These are phyloP conservation scores for Formica exsecta DNA, from an alignment of 1,140 invertebrate species.

Conservation along the genomic window DNA sequence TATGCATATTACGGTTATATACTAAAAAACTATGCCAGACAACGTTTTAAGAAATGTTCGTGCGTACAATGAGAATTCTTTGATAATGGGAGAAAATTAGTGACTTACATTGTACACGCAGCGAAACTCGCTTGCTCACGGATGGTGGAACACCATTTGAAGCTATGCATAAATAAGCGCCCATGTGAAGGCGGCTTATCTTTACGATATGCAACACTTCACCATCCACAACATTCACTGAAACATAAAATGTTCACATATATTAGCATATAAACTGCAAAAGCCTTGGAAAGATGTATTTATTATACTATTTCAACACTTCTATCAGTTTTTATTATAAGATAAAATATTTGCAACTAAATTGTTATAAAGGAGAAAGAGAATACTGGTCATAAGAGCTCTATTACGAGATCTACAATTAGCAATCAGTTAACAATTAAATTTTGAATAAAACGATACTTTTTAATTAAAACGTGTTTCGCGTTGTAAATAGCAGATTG, in stretches of 20 bases:
- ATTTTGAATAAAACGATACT: slow-evolving; percentile 45
- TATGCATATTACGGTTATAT: slow-evolving; percentile 1
- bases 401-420: slow-evolving; percentile 13
- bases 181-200: slow-evolving; percentile 96
- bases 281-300: slow-evolving; percentile 29
- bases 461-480: slow-evolving; percentile 50
- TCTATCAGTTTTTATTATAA: slow-evolving; percentile 1
- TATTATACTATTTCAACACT: slow-evolving; percentile 16
- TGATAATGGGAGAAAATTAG: slow-evolving; percentile 48
- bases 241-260: slow-evolving; percentile 78
- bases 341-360: slow-evolving; percentile 44
- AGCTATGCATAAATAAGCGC: slow-evolving; percentile 95
- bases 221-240: slow-evolving; percentile 95
- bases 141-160: slow-evolving; percentile 95
- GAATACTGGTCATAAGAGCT: background rate
- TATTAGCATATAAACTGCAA: slow-evolving; percentile 24
- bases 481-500: slow-evolving; percentile 17
- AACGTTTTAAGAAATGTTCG: slow-evolving; percentile 16
- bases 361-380: background rate
- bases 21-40: background rate
- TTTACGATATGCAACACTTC: slow-evolving; percentile 94
- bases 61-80: background rate
- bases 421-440: slow-evolving; percentile 45
- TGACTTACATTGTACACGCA: slow-evolving; percentile 96
- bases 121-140: slow-evolving; percentile 93